Percentiles rank a stretch among this genome's conserved stretches.
phyloP scores from a whole-genome alignment of 2,797 vertebrate species.

The Spinibarbus caldwelli region DNA sequence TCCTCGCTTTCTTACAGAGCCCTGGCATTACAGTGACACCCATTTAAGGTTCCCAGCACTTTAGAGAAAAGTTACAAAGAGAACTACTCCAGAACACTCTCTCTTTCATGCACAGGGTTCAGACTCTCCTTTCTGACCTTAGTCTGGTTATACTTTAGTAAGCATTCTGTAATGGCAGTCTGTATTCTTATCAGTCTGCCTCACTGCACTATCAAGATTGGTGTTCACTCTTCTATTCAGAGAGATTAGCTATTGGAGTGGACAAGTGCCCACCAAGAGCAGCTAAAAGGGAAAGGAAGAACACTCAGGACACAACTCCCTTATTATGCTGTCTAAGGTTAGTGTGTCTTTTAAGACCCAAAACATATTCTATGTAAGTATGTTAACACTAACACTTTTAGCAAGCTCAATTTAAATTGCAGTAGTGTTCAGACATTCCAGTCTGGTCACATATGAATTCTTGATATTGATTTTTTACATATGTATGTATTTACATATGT shows the following conservation, averaged over 20 bases:
- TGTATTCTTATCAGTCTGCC: slow-evolving; percentile 23
- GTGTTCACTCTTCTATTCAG: slow-evolving; percentile 9
- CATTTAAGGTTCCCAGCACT: slow-evolving; percentile 28
- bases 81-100: slow-evolving; percentile 12
- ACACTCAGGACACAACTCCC: not conserved
- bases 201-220: slow-evolving; percentile 31
- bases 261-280: slow-evolving; percentile 9
- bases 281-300: not conserved
- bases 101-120: not conserved
- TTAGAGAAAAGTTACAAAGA: slow-evolving; percentile 28
- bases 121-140: slow-evolving; percentile 26
- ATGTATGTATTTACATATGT: too few relatives aligned
- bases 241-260: not conserved
- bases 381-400: not conserved
- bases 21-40: slow-evolving; percentile 39
- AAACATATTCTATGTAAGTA: not conserved
- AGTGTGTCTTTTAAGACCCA: not conserved
- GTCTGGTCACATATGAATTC: too few relatives aligned
- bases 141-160: slow-evolving; percentile 23
- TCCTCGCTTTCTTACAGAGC: slow-evolving; percentile 31
- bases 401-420: not conserved
- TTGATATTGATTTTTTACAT: too few relatives aligned
- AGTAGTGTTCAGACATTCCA: too few relatives aligned
- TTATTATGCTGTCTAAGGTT: not conserved
- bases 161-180: slow-evolving; percentile 26